Evolutionary conservation across 2,888 invertebrate species (phyloP).

Genomic region (Scrobipalpa atriplicella): DNA sequence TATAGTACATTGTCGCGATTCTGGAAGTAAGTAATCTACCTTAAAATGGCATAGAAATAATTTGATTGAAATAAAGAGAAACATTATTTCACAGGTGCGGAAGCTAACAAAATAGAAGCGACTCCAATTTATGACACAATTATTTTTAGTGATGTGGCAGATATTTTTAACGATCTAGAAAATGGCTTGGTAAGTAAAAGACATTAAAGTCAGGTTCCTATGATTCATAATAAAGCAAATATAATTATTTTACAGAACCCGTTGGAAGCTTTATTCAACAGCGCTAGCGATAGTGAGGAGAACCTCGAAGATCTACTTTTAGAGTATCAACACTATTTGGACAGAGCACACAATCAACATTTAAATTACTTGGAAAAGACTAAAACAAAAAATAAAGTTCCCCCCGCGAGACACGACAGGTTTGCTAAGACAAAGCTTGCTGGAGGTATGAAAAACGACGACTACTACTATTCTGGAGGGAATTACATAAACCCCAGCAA

Average conservation of each 20-base stretch:
- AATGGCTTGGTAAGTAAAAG: constrained; percentile 58
- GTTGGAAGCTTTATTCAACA: constrained; percentile 30
- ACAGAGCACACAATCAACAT: constrained; percentile 69
- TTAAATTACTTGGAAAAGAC: constrained; percentile 58
- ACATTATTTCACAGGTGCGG: constrained; percentile 50
- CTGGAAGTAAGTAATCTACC: constrained; percentile 64
- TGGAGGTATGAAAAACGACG: constrained; percentile 44
- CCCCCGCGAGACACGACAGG: constrained; percentile 58
- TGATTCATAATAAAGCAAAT: neutral
- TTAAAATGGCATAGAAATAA: constrained; percentile 8
- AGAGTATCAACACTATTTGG: constrained; percentile 71
- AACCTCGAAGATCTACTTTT: constrained; percentile 65
- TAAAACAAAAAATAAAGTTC: constrained; percentile 70
- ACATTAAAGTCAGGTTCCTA: neutral
- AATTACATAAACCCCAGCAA: constrained; percentile 47
- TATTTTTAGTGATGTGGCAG: constrained; percentile 70
- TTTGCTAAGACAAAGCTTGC: constrained; percentile 53
- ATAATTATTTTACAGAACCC: constrained; percentile 17
- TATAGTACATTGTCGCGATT: constrained; percentile 49
- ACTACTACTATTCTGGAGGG: constrained; percentile 47
- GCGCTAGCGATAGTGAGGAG: constrained; percentile 68
- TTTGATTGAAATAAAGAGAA: constrained; percentile 2
- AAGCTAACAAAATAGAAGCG: constrained; percentile 59
- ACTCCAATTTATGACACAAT: constrained; percentile 69
- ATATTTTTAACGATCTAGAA: constrained; percentile 69